Evolutionary conservation across 2,113 vertebrate species (phyloP).

Genomic region (Mormyrus lacerda): DNA sequence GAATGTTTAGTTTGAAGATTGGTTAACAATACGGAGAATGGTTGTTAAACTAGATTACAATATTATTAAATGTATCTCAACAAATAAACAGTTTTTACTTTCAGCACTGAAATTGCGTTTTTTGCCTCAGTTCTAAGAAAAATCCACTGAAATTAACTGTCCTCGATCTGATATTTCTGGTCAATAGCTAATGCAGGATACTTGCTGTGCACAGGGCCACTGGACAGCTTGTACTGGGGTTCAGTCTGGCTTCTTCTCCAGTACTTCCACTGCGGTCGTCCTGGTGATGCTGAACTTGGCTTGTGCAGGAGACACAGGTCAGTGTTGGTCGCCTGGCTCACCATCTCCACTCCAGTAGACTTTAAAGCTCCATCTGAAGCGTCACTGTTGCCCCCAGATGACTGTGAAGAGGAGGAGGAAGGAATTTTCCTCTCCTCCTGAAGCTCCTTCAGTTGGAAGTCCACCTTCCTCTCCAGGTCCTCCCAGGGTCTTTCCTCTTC

Average conservation of each 20-base stretch:
- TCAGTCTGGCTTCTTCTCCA: conserved; percentile 65
- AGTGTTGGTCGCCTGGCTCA: conserved; percentile 45
- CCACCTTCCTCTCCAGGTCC: conserved; percentile 27
- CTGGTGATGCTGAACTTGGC: conserved; percentile 17
- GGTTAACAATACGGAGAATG: not conserved
- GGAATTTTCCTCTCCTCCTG: conserved; percentile 30
- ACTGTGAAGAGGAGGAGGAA: conserved; percentile 30
- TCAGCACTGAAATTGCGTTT: not conserved
- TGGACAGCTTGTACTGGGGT: conserved; percentile 56
- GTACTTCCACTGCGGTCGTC: conserved; percentile 58
- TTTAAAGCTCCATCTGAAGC: conserved; percentile 16
- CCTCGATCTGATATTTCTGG: not conserved
- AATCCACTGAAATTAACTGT: not conserved
- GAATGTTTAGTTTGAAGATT: not conserved
- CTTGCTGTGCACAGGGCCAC: conserved; percentile 41
- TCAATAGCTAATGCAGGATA: not conserved
- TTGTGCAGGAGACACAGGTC: conserved; percentile 40
- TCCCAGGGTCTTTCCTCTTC: not conserved
- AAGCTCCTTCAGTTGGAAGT: conserved; percentile 40
- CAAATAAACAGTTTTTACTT: not conserved
- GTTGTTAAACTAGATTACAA: not conserved
- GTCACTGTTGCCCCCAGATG: conserved; percentile 36
- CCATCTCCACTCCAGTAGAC: conserved; percentile 18
- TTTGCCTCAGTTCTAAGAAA: not conserved
- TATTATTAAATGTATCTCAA: not conserved